Percentiles rank a stretch among this genome's conserved stretches.
Conservation (phyloP, 2,888 invertebrate genomes). For the Euzophera pinguis region DNA sequence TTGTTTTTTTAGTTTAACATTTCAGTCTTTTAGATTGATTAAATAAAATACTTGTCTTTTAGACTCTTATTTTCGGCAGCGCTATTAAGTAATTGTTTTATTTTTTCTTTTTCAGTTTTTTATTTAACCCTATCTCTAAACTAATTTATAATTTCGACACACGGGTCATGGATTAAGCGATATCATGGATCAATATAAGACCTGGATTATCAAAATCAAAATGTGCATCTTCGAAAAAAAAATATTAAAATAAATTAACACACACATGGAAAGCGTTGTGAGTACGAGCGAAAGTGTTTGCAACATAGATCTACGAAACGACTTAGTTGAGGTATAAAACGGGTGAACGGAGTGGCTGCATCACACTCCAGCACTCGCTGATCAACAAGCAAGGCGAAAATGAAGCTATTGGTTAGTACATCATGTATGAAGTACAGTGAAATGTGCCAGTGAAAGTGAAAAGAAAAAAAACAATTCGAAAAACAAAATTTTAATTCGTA, state of each 20-base stretch:
- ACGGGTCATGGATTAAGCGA: neutral
- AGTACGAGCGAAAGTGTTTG: conserved; percentile 68
- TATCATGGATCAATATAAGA: neutral
- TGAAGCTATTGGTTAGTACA: conserved; percentile 74
- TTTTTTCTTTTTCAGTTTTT: too few relatives aligned
- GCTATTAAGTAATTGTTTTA: too few relatives aligned
- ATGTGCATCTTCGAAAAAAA: conserved; percentile 20
- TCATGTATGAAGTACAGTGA: conserved; percentile 30
- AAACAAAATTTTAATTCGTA: conserved; percentile 1
- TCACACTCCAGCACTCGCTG: conserved; percentile 75
- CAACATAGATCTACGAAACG: conserved; percentile 60
- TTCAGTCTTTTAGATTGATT: too few relatives aligned
- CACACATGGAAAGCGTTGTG: conserved; percentile 39
- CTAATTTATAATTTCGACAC: too few relatives aligned
- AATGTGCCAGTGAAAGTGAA: conserved; percentile 25
- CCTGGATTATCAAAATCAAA: conserved; percentile 7
- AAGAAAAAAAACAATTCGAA: neutral
- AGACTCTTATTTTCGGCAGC: too few relatives aligned
- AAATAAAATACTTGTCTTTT: too few relatives aligned
- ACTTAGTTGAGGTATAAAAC: conserved; percentile 67
- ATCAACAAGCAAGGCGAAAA: conserved; percentile 69
- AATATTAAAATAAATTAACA: conserved; percentile 27
- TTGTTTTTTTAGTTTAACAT: too few relatives aligned
- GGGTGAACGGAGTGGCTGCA: conserved; percentile 33
- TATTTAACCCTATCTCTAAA: too few relatives aligned